phyloP scores from a whole-genome alignment of 2,113 vertebrate genomes.

The Neolamprologus falcicula region DNA sequence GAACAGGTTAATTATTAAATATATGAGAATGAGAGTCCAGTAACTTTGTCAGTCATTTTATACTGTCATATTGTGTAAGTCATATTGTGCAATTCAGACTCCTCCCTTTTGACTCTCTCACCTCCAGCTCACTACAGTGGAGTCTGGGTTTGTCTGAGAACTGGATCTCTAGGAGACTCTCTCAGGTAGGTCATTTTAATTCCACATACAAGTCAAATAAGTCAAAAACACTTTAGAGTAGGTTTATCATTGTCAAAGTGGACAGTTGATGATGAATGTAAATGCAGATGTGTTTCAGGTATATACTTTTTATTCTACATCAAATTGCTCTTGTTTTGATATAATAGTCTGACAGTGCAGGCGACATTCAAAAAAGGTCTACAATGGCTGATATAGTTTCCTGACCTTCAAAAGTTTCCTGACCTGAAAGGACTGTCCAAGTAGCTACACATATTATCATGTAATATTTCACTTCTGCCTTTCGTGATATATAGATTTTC shows the following conservation, averaged over 20 bases:
- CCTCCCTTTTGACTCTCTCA: neutral
- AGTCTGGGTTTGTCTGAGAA: neutral
- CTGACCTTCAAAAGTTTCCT: neutral
- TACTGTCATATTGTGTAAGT: neutral
- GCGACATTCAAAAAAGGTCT: neutral
- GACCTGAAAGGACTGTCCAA: neutral
- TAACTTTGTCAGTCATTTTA: neutral
- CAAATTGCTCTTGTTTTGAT: neutral
- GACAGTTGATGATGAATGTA: neutral
- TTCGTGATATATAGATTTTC: neutral
- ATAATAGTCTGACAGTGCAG: neutral
- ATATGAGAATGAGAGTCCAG: neutral
- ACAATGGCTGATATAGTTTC: neutral
- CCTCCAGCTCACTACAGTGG: neutral
- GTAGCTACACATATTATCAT: accelerated
- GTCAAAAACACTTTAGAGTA: neutral
- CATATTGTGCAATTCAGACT: neutral
- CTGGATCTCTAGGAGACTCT: neutral
- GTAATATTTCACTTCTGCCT: neutral
- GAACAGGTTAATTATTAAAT: neutral
- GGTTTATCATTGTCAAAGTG: neutral
- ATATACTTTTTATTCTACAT: neutral
- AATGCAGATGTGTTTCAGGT: neutral
- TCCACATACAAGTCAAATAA: neutral
- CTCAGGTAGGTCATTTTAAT: neutral